Base-by-base conservation (phyloP, 2,888 invertebrate species). In the Chrysolina americana region DNA sequence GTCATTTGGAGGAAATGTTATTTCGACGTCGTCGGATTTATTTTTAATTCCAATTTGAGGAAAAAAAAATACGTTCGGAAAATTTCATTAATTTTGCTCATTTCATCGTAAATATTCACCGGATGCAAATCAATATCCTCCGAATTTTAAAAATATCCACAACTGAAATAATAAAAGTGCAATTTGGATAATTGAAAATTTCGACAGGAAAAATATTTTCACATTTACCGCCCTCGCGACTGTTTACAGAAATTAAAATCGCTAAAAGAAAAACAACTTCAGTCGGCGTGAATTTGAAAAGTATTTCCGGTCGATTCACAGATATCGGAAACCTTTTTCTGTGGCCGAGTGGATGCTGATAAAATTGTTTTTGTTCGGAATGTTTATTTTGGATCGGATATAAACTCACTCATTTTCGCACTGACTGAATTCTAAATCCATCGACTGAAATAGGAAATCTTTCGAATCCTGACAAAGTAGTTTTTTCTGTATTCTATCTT, bases 131-230 rank as follows among this genome's bases (percentile, higher is more conserved):
- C 68, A 66, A 72, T 62, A 72, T 72, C 68, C 62, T 36, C 50
- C 10, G 15, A 47, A 21, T 23, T 15, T 53, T 21, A 15, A 41
- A 36, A 68, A 72, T 66, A 47, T 44, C 5, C 36, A 17, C 15
- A 28, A 73, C 62, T 72, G 64, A 63, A 68, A 77, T 75, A 75
- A 79, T 75, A 78, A 79, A 78, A 79, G 78, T 74, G 71, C 69
- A 70, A 76, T 76, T 76, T 66, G 41, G 48, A 71, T 71, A 71
- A 74, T 74, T 76, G 71, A 65, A 74, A 71, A 47, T 68, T 76
- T 66, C 63, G 44, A 50, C 64, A 41, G 53, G 17, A 68, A 74
- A 66, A 71, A 75, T 75, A 68, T 71, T 74, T 70, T 36, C 68
- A 65, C 59, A 44, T 50, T 70, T 56, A 56, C 15, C 41, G 44